phyloP scores from a whole-genome alignment of 2,113 vertebrate genomes.

The Columba janthina region DNA sequence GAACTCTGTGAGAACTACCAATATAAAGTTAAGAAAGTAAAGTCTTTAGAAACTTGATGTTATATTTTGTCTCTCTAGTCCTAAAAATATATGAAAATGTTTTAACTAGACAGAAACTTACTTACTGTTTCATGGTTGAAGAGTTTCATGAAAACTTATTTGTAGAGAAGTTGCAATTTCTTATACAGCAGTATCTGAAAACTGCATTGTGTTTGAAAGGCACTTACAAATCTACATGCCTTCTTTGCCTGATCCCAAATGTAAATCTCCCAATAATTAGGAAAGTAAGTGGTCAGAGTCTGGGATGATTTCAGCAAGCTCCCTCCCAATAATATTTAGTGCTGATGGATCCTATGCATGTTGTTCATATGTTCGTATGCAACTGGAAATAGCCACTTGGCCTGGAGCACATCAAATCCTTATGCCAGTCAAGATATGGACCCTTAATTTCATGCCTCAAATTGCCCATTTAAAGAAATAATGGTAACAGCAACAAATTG shows the following conservation, averaged over 20 bases:
- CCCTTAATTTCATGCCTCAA: background rate
- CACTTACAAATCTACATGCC: background rate
- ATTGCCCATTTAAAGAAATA: background rate
- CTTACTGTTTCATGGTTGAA: background rate
- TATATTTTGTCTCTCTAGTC: background rate
- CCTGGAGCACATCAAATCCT: background rate
- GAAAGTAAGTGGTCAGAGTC: background rate
- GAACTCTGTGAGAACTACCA: background rate
- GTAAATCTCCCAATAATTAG: background rate
- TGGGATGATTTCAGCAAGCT: background rate
- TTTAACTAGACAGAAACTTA: background rate
- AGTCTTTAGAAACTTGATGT: background rate
- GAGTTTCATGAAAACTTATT: background rate
- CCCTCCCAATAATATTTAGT: background rate
- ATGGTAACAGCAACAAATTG: background rate
- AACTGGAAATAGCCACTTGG: background rate
- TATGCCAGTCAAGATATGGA: background rate
- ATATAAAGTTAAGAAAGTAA: background rate
- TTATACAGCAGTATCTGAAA: background rate
- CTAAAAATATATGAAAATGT: background rate
- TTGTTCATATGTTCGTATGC: rapidly evolving
- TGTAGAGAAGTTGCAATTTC: background rate
- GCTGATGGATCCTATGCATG: background rate
- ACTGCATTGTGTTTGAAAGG: background rate
- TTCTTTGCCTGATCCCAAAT: background rate